Evolutionary conservation across 2,888 invertebrate genomes (phyloP), one percentile per base, ranked within the genome.

Genomic region (Podotricha telesiphe): DNA sequence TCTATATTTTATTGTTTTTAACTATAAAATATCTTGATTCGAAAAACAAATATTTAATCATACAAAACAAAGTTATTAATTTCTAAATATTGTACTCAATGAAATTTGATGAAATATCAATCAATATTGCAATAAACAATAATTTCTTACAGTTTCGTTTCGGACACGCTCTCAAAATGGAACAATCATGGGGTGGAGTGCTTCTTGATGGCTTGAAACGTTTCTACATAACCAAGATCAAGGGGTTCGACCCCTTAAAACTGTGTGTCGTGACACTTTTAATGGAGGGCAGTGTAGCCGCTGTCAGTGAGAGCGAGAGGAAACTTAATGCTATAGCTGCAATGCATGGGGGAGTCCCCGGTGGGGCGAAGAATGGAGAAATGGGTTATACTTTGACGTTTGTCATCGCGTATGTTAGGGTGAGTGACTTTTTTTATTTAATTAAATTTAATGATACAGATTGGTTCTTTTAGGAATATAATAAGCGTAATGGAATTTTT

Each of bases 351-450:
- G 99, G 99, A 0, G 92, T 99, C 37, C 95, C 98, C 0, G 99
- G 97, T 0, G 99, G 99, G 0, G 97, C 97, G 51, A 96, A 95
- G 65, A 99, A 99, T 81, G 99, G 99, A 0, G 96, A 98, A 85
- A 94, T 98, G 48, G 99, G 99, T 3, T 99, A 99, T 83, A 96
- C 97, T 80, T 93, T 99, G 55, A 99, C 99, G 0, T 99, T 99
- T 85, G 98, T 99, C 69, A 99, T 99, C 75, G 99, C 99, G 11
- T 99, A 99, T 84, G 95, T 99, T 51, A 94, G 99, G 88, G 98
- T 98, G 83, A 95, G 85, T 80, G 28, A 0, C 15, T 34, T 55
- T 22, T 51, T 47, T 50, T 50, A 42, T 42, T 42, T 42, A 13
- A 3, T 42, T 42, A 42, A 42, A 13, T 42, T 42, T 42, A 2